phyloP scores from a whole-genome alignment of 2,113 vertebrate species.

The Capreolus pygargus region DNA sequence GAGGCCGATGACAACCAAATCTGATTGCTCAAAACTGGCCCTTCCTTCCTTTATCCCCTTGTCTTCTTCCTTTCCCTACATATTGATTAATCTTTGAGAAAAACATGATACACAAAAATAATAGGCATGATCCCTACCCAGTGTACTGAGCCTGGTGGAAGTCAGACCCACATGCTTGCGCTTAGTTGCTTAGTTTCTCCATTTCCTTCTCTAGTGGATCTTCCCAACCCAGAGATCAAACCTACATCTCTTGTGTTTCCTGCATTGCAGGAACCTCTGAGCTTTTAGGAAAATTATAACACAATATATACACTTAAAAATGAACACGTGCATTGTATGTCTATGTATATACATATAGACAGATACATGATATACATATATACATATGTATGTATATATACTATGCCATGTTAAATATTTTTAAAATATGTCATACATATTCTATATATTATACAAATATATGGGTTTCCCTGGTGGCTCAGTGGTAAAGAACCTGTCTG shows the following conservation, averaged over 20 bases:
- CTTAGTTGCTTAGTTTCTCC: background rate
- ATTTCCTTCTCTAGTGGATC: background rate
- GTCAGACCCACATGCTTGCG: background rate
- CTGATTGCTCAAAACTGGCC: background rate
- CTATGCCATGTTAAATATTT: background rate
- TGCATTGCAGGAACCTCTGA: background rate
- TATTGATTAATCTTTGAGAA: conserved; percentile 12
- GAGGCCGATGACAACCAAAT: conserved; percentile 3
- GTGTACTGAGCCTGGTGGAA: background rate
- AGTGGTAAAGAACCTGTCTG: background rate
- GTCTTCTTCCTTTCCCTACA: background rate
- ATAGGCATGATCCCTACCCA: background rate
- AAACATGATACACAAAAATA: background rate
- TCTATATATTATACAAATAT: background rate
- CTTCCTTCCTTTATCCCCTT: background rate
- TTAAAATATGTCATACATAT: background rate
- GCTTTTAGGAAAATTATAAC: background rate
- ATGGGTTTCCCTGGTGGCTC: background rate
- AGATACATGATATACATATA: background rate
- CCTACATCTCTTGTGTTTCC: background rate
- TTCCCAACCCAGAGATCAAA: background rate
- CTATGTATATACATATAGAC: background rate
- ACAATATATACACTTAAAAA: background rate
- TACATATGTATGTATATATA: background rate
- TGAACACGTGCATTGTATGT: background rate